phyloP scores from a whole-genome alignment of 35 echinoderm and acorn worm genomes.

The Ptychodera flava region DNA sequence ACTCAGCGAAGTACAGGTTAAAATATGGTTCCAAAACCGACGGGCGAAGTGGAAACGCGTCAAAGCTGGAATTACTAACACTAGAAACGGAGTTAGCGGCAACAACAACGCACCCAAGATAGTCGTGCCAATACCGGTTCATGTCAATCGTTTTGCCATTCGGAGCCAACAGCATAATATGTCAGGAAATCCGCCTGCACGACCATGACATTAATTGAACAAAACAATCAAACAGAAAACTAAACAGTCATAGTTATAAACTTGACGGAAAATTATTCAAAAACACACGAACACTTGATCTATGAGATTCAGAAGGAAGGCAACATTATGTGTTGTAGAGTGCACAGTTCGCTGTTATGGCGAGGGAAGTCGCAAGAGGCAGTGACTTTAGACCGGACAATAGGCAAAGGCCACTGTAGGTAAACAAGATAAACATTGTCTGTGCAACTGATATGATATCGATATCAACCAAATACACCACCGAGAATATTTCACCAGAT shows the following conservation, averaged over 20 bases:
- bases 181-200: constrained; percentile 19
- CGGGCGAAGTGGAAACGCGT: constrained; percentile 77
- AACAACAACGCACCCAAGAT: constrained; percentile 42
- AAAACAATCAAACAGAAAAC: no score
- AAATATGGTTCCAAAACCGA: constrained; percentile 83
- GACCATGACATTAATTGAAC: neutral
- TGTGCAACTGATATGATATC: neutral
- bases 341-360: no score
- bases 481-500: neutral
- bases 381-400: no score
- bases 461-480: neutral
- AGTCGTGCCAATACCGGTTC: constrained; percentile 72
- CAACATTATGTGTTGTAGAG: no score
- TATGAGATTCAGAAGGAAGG: no score
- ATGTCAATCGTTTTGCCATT: constrained; percentile 80
- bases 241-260: no score
- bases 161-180: constrained; percentile 59
- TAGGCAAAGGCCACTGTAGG: no score
- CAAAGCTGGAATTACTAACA: constrained; percentile 35
- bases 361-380: no score
- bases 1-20: constrained; percentile 72
- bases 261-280: no score
- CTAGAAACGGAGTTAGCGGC: constrained; percentile 21
- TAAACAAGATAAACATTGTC: no score
- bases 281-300: no score